Evolutionary conservation across 2,888 invertebrate genomes (phyloP), one percentile per base, ranked within the genome.

Genomic region (Neuroscelio doddi): DNA sequence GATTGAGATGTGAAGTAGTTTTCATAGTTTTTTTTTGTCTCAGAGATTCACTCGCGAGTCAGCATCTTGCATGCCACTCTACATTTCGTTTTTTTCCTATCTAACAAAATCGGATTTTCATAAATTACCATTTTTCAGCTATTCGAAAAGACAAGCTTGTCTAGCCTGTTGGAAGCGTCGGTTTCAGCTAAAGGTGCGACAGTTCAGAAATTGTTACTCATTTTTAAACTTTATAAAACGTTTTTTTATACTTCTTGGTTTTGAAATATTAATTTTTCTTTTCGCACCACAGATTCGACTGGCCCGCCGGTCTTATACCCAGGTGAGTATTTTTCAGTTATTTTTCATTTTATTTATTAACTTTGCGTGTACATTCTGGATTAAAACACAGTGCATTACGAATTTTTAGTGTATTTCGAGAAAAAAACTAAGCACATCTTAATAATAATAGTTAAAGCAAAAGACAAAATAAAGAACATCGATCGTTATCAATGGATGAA

Each of bases 141-240:
- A 21, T 80, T 79, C 75, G 82, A 80, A 78, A 84, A 84, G 72
- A 83, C 84, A 67, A 84, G 84, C 62, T 83, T 84, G 65, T 84
- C 84, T 77, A 84, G 84, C 74, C 80, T 83, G n/a, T 69, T 84
- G 73, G 84, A 84, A 77, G 83, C 84, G 47, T 84, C 84, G 49
- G 84, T 84, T 30, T 83, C 82, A 27, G 79, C 78, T 26, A 83
- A 83, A 84, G 84, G 84, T 83, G 76, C 75, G 82, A 73, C 51
- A 68, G 69, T 64, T 61, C 64, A 51, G 47, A 24, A 36, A 38
- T n/a, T n/a, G 14, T 15, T 36, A 16, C 16, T 21, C 3, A 38
- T 16, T 38, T 34, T 34, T 30, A 30, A 9, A 30, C 34, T 34
- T 34, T 3, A 34, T 15, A 49, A 47, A 36, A 32, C 7, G 1